Conservation (phyloP, 37 sponge, comb jelly and placozoan species). For the Agelas oroides region DNA sequence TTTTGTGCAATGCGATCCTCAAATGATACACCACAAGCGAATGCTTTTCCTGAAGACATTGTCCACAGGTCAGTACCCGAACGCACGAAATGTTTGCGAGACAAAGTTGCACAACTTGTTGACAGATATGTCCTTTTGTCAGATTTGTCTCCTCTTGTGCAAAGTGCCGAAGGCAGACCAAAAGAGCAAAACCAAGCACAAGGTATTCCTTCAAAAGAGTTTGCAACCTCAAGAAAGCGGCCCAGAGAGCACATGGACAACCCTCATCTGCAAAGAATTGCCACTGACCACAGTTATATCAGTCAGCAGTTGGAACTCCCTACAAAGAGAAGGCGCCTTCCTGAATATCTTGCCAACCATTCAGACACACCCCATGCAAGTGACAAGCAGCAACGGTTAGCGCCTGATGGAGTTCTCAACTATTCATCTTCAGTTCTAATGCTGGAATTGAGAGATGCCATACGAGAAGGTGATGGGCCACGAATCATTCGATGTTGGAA, state of each 20-base stretch:
- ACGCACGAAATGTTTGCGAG: too few species aligned
- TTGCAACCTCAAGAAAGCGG: not conserved
- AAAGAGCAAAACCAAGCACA: too few species aligned
- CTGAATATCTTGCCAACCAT: not conserved
- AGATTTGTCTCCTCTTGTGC: too few species aligned
- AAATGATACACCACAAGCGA: not conserved
- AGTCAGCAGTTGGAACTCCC: not conserved
- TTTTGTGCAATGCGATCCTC: not conserved
- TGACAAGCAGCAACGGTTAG: not conserved
- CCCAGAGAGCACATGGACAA: not conserved
- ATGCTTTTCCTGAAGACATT: too few species aligned
- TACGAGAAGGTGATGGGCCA: conserved; percentile 59
- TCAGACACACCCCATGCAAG: too few species aligned
- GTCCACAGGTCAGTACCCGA: too few species aligned
- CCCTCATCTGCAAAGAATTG: not conserved
- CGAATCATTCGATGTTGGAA: conserved; percentile 61
- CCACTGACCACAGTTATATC: not conserved
- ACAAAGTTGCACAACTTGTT: too few species aligned
- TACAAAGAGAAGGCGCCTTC: not conserved
- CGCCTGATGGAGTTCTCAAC: conserved; percentile 39
- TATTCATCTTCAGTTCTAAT: conserved; percentile 33
- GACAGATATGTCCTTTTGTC: too few species aligned
- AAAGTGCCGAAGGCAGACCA: too few species aligned
- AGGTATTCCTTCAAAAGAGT: too few species aligned
- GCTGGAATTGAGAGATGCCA: conserved; percentile 51